These are phyloP conservation scores for Morphnarchus princeps DNA, from an alignment of 2,113 vertebrate genomes.

Conservation along the genomic window DNA sequence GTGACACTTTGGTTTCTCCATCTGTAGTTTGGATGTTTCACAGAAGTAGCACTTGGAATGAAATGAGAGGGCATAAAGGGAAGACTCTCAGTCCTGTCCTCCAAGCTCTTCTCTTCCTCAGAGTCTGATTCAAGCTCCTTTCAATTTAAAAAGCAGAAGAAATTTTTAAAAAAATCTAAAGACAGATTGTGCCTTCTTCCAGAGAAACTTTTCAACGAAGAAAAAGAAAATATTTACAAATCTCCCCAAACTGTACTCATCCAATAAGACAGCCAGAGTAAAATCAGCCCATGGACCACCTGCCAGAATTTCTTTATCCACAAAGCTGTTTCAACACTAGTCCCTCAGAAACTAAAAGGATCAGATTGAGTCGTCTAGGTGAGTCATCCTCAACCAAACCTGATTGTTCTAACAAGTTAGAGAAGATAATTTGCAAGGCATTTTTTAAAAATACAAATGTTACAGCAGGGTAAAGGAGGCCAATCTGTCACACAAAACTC, in stretches of 20 bases:
- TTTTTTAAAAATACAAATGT: not conserved
- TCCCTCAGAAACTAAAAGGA: not conserved
- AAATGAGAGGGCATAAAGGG: not conserved
- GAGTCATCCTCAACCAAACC: not conserved
- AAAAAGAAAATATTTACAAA: constrained; percentile 33
- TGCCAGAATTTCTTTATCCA: not conserved
- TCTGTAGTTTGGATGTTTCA: not conserved
- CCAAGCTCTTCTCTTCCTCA: constrained; percentile 53
- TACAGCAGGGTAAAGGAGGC: not conserved
- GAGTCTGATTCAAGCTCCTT: constrained; percentile 71
- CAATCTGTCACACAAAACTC: not conserved
- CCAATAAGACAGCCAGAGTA: not conserved
- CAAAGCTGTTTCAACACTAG: not conserved
- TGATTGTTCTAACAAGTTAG: not conserved
- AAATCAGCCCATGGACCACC: not conserved
- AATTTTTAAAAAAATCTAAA: not conserved
- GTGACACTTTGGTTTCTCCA: not conserved
- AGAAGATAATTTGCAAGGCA: not conserved
- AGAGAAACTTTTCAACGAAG: constrained; percentile 1
- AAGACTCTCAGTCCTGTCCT: constrained; percentile 19
- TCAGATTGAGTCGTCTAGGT: not conserved
- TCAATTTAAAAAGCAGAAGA: constrained; percentile 52
- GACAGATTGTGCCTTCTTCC: not conserved
- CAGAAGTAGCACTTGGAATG: constrained; percentile 41
- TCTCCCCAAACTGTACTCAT: not conserved